Evolutionary conservation across 2,113 vertebrate species (phyloP).

Genomic region (Pandion haliaetus): DNA sequence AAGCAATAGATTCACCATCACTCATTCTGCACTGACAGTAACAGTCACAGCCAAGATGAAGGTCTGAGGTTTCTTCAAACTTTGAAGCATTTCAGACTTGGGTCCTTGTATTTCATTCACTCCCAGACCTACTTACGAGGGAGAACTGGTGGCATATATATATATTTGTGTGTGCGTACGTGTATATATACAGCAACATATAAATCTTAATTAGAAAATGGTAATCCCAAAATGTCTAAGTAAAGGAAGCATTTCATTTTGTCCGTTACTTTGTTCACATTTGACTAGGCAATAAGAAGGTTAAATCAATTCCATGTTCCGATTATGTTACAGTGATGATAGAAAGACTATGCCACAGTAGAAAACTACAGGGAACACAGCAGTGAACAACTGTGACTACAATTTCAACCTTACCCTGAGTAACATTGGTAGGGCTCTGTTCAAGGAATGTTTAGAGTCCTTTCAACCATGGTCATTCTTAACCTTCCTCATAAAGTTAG

Average conservation of each 20-base stretch:
- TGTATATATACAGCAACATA: too few species aligned
- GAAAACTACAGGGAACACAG: not conserved
- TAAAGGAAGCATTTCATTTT: not conserved
- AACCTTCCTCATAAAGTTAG: not conserved
- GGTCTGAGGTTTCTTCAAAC: not conserved
- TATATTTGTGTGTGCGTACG: rapidly evolving
- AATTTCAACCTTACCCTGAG: not conserved
- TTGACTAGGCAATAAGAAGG: not conserved
- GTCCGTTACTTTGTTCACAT: not conserved
- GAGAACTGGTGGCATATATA: not conserved
- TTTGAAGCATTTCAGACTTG: not conserved
- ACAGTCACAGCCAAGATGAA: not conserved
- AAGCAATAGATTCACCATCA: not conserved
- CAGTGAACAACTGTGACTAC: not conserved
- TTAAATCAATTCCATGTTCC: not conserved
- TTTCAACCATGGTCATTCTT: not conserved
- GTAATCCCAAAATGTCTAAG: not conserved
- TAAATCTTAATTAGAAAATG: not conserved
- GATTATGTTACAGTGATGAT: not conserved
- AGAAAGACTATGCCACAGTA: not conserved
- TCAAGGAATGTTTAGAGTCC: not conserved
- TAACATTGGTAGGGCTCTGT: not conserved
- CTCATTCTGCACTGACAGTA: not conserved
- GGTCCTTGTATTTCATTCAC: not conserved
- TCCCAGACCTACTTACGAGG: not conserved